Evolutionary conservation across 2,113 vertebrate genomes (phyloP).

Genomic region (Pristiophorus japonicus): DNA sequence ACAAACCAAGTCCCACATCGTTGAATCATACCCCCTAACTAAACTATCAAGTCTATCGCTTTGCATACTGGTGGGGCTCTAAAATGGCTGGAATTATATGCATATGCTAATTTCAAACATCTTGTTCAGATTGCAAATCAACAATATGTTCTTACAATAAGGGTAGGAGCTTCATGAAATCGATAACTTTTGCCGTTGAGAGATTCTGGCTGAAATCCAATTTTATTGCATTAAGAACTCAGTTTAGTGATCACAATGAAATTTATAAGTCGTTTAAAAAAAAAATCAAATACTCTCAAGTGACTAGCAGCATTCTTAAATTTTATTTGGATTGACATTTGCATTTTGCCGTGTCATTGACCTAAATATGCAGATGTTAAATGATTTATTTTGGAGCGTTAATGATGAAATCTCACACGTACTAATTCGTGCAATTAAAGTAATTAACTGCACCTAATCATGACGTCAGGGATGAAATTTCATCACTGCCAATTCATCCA

Average conservation of each 20-base stretch:
- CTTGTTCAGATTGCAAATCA: not conserved
- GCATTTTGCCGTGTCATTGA: not conserved
- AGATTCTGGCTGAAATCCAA: not conserved
- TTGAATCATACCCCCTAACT: not conserved
- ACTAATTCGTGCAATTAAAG: constrained; percentile 44
- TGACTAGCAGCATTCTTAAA: not conserved
- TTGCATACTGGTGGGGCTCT: not conserved
- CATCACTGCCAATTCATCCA: constrained; percentile 42
- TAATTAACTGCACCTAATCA: constrained; percentile 44
- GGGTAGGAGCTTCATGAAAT: not conserved
- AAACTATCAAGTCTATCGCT: not conserved
- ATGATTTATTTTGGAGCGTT: constrained; percentile 38
- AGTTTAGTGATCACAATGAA: not conserved
- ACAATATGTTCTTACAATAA: not conserved
- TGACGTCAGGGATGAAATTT: constrained; percentile 47
- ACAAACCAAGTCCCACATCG: not conserved
- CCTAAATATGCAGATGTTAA: constrained; percentile 32
- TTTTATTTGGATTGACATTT: not conserved
- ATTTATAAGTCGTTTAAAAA: not conserved
- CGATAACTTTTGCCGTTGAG: not conserved
- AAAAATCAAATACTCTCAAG: not conserved
- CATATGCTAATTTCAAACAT: not conserved
- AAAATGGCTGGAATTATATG: not conserved
- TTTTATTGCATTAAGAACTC: not conserved
- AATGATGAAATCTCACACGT: constrained; percentile 38